A percentile compares a stretch with the other conserved stretches of the same genome.
These are phyloP conservation scores for Candidula unifasciata DNA, from an alignment of 2,888 invertebrate genomes.

Conservation along the genomic window DNA sequence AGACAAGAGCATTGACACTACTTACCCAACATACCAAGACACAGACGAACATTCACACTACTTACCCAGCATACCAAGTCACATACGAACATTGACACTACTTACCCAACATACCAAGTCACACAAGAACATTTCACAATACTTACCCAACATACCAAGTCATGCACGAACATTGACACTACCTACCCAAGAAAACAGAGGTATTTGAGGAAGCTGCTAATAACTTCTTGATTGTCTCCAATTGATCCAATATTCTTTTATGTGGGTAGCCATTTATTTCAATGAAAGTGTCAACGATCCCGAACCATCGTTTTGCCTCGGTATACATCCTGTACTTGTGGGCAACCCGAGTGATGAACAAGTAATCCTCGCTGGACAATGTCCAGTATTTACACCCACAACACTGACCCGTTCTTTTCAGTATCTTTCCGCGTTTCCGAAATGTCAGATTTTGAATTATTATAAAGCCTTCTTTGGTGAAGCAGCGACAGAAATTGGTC, in stretches of 20 bases:
- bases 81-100: no score
- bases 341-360: constrained; percentile 6
- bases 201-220: no score
- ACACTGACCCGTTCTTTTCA: background rate
- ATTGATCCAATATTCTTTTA: background rate
- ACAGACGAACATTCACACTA: no score
- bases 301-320: constrained; percentile 3
- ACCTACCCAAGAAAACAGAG: background rate
- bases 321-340: background rate
- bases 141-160: no score
- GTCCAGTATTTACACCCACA: background rate
- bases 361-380: background rate
- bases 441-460: background rate
- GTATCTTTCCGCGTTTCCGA: background rate
- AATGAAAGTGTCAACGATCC: background rate
- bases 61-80: no score
- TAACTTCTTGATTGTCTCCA: background rate
- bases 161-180: no score
- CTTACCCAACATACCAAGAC: no score
- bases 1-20: no score
- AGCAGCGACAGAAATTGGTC: background rate
- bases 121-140: no score
- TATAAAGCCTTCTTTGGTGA: background rate
- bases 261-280: background rate
- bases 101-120: no score